These are phyloP conservation scores for Sebastes umbrosus DNA, from an alignment of 2,797 vertebrate genomes.

Conservation along the genomic window DNA sequence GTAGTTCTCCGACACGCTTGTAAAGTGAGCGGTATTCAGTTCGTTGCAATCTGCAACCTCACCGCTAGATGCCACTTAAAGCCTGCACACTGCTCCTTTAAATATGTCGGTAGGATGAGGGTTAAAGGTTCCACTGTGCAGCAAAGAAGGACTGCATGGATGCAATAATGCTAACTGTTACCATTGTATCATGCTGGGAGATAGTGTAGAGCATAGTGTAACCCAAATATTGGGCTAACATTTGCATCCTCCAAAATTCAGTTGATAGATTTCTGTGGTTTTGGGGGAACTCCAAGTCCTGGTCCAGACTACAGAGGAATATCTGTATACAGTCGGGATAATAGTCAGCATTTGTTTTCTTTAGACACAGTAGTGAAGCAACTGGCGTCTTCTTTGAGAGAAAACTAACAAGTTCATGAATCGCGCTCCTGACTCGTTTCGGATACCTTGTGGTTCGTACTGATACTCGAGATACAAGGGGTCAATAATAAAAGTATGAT, in stretches of 20 bases:
- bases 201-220: background rate
- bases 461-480: background rate
- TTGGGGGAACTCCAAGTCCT: background rate
- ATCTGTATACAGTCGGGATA: background rate
- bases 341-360: background rate
- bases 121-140: background rate
- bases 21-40: no score
- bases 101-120: background rate
- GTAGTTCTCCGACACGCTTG: no score
- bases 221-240: background rate
- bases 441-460: background rate
- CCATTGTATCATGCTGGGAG: background rate
- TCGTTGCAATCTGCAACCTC: no score
- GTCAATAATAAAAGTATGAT: background rate
- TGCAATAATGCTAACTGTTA: background rate
- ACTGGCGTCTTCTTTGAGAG: background rate
- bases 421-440: background rate
- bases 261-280: background rate
- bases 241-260: background rate
- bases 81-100: background rate
- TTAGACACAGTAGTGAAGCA: background rate
- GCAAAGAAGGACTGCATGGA: slow-evolving; percentile 12
- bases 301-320: background rate
- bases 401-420: background rate
- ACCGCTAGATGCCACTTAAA: no score